Conservation (phyloP, 2,888 invertebrate genomes). For the Ochropleura plecta region DNA sequence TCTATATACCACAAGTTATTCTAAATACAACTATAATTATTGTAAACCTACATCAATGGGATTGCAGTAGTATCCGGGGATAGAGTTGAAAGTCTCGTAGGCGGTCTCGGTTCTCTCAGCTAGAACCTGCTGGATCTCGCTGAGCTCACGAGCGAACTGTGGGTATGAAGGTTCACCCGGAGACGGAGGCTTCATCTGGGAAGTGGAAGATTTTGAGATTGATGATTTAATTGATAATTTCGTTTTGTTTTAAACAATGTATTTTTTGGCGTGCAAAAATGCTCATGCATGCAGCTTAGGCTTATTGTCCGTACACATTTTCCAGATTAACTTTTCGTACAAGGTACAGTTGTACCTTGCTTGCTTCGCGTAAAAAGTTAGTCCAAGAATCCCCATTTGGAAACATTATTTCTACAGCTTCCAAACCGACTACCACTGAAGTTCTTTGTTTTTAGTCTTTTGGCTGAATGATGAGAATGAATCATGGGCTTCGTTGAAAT, state of each 20-base stretch:
- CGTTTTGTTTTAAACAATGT: neutral
- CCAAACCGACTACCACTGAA: neutral
- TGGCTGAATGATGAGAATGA: too few species aligned
- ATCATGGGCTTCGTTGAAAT: neutral
- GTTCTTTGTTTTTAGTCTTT: too few species aligned
- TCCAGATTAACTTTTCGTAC: neutral
- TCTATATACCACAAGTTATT: neutral
- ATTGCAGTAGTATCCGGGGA: slow-evolving; percentile 95
- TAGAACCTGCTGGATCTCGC: slow-evolving; percentile 90
- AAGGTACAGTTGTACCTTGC: too few species aligned
- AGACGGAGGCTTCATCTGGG: slow-evolving; percentile 89
- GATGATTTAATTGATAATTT: neutral
- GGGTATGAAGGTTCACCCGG: slow-evolving; percentile 93
- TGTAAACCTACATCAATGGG: slow-evolving; percentile 80
- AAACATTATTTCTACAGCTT: neutral
- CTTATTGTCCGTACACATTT: neutral
- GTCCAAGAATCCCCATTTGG: neutral
- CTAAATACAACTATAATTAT: neutral
- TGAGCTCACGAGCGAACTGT: slow-evolving; percentile 91
- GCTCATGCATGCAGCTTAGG: neutral
- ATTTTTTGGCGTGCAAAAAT: neutral
- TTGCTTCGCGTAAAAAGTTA: neutral
- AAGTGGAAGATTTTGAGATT: neutral
- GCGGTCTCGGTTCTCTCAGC: slow-evolving; percentile 93
- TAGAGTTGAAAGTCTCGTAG: slow-evolving; percentile 94